phyloP scores from a whole-genome alignment of 1,140 invertebrate genomes.

The Drosophila suzukii region DNA sequence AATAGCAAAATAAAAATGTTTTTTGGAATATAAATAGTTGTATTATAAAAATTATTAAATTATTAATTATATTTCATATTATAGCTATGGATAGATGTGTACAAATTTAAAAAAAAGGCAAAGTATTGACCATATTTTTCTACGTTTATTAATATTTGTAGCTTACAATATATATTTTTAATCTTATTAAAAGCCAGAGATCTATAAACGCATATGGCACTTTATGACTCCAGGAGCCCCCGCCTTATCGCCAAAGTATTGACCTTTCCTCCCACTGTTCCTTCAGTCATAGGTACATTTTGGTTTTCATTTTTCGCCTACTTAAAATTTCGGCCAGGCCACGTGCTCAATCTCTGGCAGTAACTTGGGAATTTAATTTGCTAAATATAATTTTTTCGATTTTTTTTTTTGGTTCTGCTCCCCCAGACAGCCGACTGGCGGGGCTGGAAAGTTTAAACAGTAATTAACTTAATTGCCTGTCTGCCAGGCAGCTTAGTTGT shows the following conservation, averaged over 20 bases:
- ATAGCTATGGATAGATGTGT: no score
- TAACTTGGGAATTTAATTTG: conserved; percentile 46
- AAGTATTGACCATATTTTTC: no score
- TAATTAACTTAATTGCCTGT: conserved; percentile 70
- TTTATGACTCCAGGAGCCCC: not conserved
- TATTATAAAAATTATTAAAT: no score
- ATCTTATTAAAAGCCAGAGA: no score
- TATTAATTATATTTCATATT: no score
- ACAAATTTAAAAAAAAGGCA: no score
- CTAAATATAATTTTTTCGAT: conserved; percentile 38
- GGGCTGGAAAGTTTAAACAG: conserved; percentile 39
- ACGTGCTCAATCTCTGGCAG: conserved; percentile 41
- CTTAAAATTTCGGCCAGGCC: conserved; percentile 14
- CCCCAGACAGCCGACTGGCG: not conserved
- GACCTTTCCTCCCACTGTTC: conserved; percentile 2
- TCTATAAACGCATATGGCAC: not conserved
- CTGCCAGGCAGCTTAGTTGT: conserved; percentile 20
- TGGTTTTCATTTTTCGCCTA: conserved; percentile 24
- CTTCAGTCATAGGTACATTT: conserved; percentile 5
- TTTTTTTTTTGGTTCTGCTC: not conserved
- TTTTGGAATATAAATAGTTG: not conserved
- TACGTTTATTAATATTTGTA: no score
- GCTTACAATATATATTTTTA: no score
- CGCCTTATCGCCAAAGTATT: not conserved
- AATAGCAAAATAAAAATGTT: not conserved